Evolutionary conservation across 1,140 invertebrate species (phyloP).

Genomic region (Bombus breviceps): DNA sequence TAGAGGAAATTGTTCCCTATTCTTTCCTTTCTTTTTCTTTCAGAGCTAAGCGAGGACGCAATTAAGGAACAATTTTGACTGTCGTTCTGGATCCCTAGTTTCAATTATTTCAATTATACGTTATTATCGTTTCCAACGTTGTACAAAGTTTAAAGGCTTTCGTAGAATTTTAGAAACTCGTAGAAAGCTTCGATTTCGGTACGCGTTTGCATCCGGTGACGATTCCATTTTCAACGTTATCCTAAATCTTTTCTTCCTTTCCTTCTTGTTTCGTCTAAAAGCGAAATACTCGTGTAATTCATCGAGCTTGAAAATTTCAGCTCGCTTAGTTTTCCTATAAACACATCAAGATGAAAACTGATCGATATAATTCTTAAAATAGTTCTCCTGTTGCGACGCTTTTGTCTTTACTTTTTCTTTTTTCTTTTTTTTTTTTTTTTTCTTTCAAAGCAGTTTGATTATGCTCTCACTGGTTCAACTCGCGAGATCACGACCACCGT

Average conservation of each 20-base stretch:
- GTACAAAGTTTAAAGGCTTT: background rate
- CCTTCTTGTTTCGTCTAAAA: background rate
- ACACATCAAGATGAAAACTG: no score
- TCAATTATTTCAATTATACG: background rate
- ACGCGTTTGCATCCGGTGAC: background rate
- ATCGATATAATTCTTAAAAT: background rate
- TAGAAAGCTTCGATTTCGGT: background rate
- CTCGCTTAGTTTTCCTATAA: no score
- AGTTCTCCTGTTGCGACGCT: background rate
- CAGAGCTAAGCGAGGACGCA: background rate
- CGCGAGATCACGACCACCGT: background rate
- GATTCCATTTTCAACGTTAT: background rate
- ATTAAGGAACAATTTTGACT: background rate
- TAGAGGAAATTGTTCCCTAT: no score
- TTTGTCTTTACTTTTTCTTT: background rate
- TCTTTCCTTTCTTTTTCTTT: background rate
- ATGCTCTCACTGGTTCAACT: background rate
- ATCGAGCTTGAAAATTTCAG: background rate
- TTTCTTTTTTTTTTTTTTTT: background rate
- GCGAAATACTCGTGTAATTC: background rate
- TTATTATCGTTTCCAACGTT: background rate
- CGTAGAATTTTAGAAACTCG: background rate
- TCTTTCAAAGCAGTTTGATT: background rate
- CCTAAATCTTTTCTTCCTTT: background rate
- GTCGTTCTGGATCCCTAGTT: background rate